Conservation (phyloP, 2,797 vertebrate genomes). For the Falco concolor region DNA sequence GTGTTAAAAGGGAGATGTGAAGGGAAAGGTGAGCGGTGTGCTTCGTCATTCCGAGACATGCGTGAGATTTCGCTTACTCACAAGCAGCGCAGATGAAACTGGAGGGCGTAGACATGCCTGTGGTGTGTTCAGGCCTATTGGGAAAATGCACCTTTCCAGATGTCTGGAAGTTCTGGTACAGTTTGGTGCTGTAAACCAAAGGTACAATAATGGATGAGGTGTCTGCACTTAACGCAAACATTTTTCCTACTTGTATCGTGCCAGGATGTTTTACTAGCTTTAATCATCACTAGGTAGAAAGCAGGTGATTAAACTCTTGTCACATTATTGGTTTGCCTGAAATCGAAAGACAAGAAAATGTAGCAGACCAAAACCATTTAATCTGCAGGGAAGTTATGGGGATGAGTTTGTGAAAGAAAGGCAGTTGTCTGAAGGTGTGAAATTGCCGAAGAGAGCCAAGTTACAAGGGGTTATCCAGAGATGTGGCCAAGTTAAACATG, state of each 20-base stretch:
- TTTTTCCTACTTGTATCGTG: not conserved
- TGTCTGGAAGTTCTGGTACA: conserved; percentile 20
- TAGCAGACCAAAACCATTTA: not conserved
- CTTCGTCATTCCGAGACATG: not conserved
- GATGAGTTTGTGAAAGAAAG: not conserved
- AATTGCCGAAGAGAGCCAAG: conserved; percentile 9
- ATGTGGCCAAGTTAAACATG: conserved; percentile 18
- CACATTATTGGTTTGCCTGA: not conserved
- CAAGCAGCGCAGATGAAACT: not conserved
- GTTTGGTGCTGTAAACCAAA: conserved; percentile 4
- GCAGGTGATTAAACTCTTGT: not conserved
- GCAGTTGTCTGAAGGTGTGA: conserved; percentile 32
- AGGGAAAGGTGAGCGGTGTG: not conserved
- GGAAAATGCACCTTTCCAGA: not conserved
- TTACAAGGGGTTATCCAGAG: not conserved
- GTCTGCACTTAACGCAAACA: not conserved
- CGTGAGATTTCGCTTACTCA: not conserved
- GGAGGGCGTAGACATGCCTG: not conserved
- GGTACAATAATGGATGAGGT: not conserved
- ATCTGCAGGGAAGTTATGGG: not conserved
- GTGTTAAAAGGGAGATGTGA: not conserved
- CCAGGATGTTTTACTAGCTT: conserved; percentile 10
- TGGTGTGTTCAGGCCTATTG: not conserved
- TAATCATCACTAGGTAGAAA: not conserved
- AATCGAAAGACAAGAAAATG: not conserved